A percentile compares a stretch with the other conserved stretches of the same genome.
Evolutionary conservation across 1,140 invertebrate genomes (phyloP).

Genomic region (Trachymyrmex septentrionalis): DNA sequence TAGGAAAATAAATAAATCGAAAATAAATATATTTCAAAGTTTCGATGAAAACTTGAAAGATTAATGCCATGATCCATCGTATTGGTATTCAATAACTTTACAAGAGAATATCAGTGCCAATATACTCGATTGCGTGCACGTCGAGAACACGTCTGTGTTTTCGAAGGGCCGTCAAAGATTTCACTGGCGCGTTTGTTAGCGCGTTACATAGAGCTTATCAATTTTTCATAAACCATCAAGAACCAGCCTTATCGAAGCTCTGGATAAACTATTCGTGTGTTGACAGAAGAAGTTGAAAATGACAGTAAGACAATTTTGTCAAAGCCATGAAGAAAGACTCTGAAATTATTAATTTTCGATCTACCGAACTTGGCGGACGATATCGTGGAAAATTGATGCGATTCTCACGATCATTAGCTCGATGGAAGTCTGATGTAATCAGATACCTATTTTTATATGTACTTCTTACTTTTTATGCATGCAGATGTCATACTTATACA

Average conservation of each 20-base stretch:
- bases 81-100: constrained; percentile 1
- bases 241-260: background rate
- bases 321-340: background rate
- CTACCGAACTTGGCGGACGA: background rate
- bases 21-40: background rate
- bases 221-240: constrained; percentile 37
- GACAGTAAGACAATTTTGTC: background rate
- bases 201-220: constrained; percentile 32
- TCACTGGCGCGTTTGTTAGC: constrained; percentile 2
- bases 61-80: constrained; percentile 26
- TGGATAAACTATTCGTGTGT: constrained; percentile 8
- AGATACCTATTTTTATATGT: background rate
- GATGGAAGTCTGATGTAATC: background rate
- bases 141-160: background rate
- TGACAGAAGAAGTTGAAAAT: constrained; percentile 33
- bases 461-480: background rate
- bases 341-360: constrained; percentile 22
- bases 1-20: background rate
- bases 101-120: constrained; percentile 34
- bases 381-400: constrained; percentile 13
- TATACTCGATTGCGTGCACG: constrained; percentile 39
- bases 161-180: constrained; percentile 28
- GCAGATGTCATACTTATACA: background rate
- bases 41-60: constrained; percentile 32
- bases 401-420: background rate